phyloP scores from a whole-genome alignment of 2,113 vertebrate genomes.

The Nothobranchius kuhntae region DNA sequence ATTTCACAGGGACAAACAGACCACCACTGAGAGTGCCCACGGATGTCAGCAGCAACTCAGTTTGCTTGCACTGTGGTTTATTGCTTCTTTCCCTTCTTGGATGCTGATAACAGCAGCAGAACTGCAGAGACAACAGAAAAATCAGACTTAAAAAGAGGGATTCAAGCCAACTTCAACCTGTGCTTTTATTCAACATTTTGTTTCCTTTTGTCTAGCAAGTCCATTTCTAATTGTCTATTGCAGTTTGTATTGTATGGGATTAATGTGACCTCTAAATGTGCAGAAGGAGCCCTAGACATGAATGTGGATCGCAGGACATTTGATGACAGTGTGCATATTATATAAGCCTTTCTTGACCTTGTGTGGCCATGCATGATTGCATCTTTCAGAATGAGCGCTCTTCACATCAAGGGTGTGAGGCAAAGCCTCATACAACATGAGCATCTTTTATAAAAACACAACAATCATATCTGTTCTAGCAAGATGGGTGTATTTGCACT shows the following conservation, averaged over 20 bases:
- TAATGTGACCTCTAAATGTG: constrained; percentile 35
- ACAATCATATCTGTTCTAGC: neutral
- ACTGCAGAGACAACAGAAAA: constrained; percentile 6
- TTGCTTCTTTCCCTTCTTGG: constrained; percentile 43
- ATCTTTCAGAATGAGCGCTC: constrained; percentile 33
- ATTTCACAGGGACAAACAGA: constrained; percentile 67
- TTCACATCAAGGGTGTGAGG: constrained; percentile 14
- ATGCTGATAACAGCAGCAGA: constrained; percentile 35
- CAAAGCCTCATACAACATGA: constrained; percentile 1
- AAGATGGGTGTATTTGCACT: neutral
- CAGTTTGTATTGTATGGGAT: constrained; percentile 19
- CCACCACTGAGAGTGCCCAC: constrained; percentile 42
- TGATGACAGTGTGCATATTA: constrained; percentile 35
- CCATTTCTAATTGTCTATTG: neutral
- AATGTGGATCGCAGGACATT: constrained; percentile 38
- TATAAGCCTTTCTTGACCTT: constrained; percentile 52
- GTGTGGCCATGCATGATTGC: constrained; percentile 26
- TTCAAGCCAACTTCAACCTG: too few relatives aligned
- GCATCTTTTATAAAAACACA: neutral
- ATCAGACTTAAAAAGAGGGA: constrained; percentile 5
- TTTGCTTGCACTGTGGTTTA: constrained; percentile 41
- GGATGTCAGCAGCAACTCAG: constrained; percentile 35
- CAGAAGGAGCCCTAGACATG: constrained; percentile 32
- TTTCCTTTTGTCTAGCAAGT: too few relatives aligned
- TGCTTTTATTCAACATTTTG: too few relatives aligned